Conservation (phyloP, 2,888 invertebrate species). For the Cataglyphis altisquamis region DNA sequence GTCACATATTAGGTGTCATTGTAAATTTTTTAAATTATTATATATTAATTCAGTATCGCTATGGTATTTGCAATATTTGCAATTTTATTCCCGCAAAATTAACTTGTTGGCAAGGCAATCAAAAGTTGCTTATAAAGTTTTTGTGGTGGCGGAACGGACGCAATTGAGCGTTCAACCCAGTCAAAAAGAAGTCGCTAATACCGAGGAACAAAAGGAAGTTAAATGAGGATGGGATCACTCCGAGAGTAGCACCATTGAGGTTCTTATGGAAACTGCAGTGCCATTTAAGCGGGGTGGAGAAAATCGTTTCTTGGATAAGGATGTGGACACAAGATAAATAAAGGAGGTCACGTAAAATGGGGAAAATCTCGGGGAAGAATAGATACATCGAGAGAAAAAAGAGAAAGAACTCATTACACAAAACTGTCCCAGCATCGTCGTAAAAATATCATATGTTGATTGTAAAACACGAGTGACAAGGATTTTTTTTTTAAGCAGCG, state of each 20-base stretch:
- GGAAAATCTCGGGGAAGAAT: not conserved
- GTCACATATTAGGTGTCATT: not conserved
- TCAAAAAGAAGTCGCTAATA: conserved; percentile 47
- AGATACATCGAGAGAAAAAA: not conserved
- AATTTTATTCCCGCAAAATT: conserved; percentile 23
- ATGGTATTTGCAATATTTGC: not conserved
- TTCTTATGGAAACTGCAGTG: conserved; percentile 56
- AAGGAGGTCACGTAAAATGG: conserved; percentile 27
- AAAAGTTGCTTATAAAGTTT: conserved; percentile 52
- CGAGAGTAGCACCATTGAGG: conserved; percentile 48
- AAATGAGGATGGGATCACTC: conserved; percentile 52
- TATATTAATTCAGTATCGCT: not conserved
- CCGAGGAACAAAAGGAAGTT: conserved; percentile 46
- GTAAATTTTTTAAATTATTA: not conserved
- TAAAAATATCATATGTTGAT: conserved; percentile 1
- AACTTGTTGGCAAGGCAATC: conserved; percentile 43
- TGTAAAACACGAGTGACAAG: not conserved
- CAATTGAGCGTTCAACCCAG: conserved; percentile 14
- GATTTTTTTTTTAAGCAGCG: not conserved
- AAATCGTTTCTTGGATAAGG: conserved; percentile 54
- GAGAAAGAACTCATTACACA: not conserved
- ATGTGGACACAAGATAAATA: conserved; percentile 53
- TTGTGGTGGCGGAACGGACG: conserved; percentile 8
- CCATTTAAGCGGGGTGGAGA: conserved; percentile 50
- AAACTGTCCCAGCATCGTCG: not conserved